Evolutionary conservation across 2,797 vertebrate genomes (phyloP).

Genomic region (Borostomias antarcticus): DNA sequence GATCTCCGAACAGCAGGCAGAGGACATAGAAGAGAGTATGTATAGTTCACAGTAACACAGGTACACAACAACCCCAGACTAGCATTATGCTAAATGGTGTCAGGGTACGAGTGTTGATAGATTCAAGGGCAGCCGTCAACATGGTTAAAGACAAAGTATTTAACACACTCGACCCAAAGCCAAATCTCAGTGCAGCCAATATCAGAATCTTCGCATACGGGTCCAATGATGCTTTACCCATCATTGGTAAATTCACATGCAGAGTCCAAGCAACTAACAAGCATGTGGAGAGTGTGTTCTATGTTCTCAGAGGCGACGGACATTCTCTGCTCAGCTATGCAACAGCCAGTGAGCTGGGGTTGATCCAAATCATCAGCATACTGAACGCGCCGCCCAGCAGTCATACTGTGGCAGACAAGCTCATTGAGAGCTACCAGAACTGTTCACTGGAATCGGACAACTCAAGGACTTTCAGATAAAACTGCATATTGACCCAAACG

Average conservation of each 20-base stretch:
- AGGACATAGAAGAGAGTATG: constrained; percentile 5
- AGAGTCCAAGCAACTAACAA: neutral
- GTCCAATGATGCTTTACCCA: constrained; percentile 4
- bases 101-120: constrained; percentile 3
- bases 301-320: neutral
- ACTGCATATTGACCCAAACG: constrained; percentile 23
- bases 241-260: constrained; percentile 14
- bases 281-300: neutral
- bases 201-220: constrained; percentile 6
- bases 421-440: constrained; percentile 10
- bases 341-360: constrained; percentile 16
- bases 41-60: neutral
- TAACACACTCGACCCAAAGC: neutral
- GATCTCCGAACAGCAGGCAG: constrained; percentile 16
- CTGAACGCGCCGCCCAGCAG: neutral
- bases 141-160: constrained; percentile 4
- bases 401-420: constrained; percentile 9
- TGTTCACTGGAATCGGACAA: constrained; percentile 19
- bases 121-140: constrained; percentile 24
- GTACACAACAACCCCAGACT: neutral
- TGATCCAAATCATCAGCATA: constrained; percentile 16
- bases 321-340: neutral
- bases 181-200: constrained; percentile 1
- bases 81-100: constrained; percentile 3
- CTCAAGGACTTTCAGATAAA: constrained; percentile 36